Conservation (phyloP, 2,888 invertebrate genomes). For the Drosophila demipolita region DNA sequence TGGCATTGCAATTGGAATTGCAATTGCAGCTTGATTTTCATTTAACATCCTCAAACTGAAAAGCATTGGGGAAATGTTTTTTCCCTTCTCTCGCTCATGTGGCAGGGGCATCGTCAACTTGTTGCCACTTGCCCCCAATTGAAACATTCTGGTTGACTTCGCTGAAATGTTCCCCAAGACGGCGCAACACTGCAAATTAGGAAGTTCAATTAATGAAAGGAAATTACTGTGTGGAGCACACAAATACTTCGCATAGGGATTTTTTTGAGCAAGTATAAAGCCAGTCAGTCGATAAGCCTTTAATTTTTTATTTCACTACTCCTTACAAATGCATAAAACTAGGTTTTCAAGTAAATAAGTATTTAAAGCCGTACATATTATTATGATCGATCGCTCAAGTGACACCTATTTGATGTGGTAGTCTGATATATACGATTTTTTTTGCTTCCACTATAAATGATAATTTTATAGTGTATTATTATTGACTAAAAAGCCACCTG, state of each 20-base stretch:
- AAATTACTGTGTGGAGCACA: slow-evolving; percentile 16
- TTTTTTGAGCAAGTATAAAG: background rate
- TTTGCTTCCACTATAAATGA: background rate
- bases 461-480: no score
- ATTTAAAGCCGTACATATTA: background rate
- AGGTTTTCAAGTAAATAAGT: background rate
- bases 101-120: slow-evolving; percentile 43
- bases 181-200: slow-evolving; percentile 32
- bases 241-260: background rate
- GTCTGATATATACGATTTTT: background rate
- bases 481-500: no score
- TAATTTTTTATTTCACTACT: background rate
- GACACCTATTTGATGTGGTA: background rate
- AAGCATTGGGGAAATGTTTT: slow-evolving; percentile 58
- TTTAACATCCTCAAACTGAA: slow-evolving; percentile 52
- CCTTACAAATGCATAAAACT: background rate
- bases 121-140: slow-evolving; percentile 27
- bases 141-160: slow-evolving; percentile 16
- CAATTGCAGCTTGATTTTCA: slow-evolving; percentile 70
- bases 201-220: slow-evolving; percentile 53
- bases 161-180: slow-evolving; percentile 3
- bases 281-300: background rate
- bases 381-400: background rate
- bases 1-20: slow-evolving; percentile 44
- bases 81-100: slow-evolving; percentile 34